Percentiles rank a stretch among this genome's conserved stretches.
phyloP scores from a whole-genome alignment of 2,888 invertebrate genomes.

The Drosophila nigricruria region DNA sequence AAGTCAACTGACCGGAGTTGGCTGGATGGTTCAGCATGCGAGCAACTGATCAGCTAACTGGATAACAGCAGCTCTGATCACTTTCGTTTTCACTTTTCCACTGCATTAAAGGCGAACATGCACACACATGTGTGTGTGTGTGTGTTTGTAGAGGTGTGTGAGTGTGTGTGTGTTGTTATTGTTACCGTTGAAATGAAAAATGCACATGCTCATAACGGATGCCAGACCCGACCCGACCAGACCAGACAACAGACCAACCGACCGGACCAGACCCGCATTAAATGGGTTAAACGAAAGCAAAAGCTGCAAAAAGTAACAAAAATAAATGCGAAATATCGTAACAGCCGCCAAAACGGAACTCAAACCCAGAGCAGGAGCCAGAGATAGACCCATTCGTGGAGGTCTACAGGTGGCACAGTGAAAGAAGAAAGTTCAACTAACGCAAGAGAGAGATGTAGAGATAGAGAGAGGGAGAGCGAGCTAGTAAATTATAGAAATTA shows the following conservation, averaged over 20 bases:
- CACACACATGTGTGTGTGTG: constrained; percentile 12
- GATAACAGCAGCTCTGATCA: constrained; percentile 63
- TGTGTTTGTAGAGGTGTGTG: constrained; percentile 5
- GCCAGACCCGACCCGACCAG: constrained; percentile 39
- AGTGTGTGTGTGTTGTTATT: constrained; percentile 35
- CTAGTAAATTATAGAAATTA: constrained; percentile 73
- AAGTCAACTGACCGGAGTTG: constrained; percentile 67
- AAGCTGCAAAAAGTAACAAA: constrained; percentile 43
- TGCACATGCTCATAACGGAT: constrained; percentile 66
- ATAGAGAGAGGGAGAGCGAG: constrained; percentile 12
- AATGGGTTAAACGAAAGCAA: constrained; percentile 83
- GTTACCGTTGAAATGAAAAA: constrained; percentile 47
- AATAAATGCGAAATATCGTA: constrained; percentile 65
- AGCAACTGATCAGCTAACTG: constrained; percentile 57
- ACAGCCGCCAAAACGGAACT: constrained; percentile 70
- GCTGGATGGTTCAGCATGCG: constrained; percentile 34
- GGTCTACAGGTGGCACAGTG: constrained; percentile 70
- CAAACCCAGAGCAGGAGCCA: constrained; percentile 22
- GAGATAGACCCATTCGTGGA: constrained; percentile 12
- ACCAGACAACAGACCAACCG: constrained; percentile 11
- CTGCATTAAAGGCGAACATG: constrained; percentile 73
- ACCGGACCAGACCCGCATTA: constrained; percentile 50
- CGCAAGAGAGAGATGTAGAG: constrained; percentile 5
- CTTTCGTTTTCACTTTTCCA: constrained; percentile 82
- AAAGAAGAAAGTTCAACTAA: constrained; percentile 77